Base-by-base conservation (phyloP, 2,888 invertebrate genomes). In the Scaptomyza parva region DNA sequence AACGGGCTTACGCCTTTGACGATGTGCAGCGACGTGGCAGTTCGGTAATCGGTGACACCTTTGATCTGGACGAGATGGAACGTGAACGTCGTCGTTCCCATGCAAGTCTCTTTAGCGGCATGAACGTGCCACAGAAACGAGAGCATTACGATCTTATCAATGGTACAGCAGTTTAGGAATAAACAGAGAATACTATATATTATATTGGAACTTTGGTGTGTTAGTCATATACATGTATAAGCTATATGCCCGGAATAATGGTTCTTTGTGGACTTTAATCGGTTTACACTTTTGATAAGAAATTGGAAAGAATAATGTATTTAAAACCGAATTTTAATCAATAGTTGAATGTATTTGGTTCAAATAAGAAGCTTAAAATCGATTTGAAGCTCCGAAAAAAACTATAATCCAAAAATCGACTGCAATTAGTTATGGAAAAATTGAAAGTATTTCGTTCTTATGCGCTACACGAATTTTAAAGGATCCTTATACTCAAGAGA, bases 21-120 rank as follows among this genome's bases (percentile, higher is more conserved):
- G 90, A 90, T 57, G 62, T 54, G 9, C 89, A 90, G 57, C 75
- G 87, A 11, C 86, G 80, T 12, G 51, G 76, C 18, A 89, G 89
- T 52, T 76, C 70, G 33, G 68, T 63, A n/a, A 44, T 73, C n/a
- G 70, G 73, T 44, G 89, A 89, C 20, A 85, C 88, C 11, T 92
- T 91, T 58, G 91, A 92, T 78, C 78, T 92, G 51, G 92, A 92
- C 58, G 88, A 91, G 73, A 91, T 92, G 33, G 92, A 92, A 61
- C 88, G 89, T 20, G 92, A 92, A 61, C 86, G 92, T 3, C 79
- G 92, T 22, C 90, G 90, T 52, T 92, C 92, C 2, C 91, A 92
- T 79, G 91, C 92, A n/a, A 91, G 84, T 58, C 87, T 92, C 40
- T 92, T 92, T 59, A 80, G 70, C 18, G 71, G 64, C 30, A 22